Evolutionary conservation across 2,113 vertebrate genomes (phyloP), one percentile per base, ranked within the genome.

Genomic region (Apodemus sylvaticus): DNA sequence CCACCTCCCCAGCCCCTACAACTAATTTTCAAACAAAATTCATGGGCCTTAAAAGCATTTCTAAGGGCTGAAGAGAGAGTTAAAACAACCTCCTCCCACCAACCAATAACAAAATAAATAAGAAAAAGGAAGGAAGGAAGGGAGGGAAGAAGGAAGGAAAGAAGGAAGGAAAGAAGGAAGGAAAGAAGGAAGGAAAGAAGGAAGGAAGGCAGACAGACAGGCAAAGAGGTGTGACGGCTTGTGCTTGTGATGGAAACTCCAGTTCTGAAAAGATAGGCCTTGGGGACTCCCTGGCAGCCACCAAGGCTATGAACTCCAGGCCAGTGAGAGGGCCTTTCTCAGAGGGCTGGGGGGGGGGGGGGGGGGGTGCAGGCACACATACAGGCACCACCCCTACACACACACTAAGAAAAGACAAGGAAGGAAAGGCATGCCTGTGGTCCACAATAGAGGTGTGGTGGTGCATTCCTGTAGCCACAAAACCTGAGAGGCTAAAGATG

Each of bases 1-100:
- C 51, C 34, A 36, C 53, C 34, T 81, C 51, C 53, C 51, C 19
- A 55, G 51, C 31, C 31, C 4, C 53, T 39, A 22, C 22, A 62
- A 16, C 14, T 13, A 53, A 36, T 71, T 82, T 94, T 81, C 39
- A 76, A 76, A 93, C 14, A 79, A 39, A 81, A 76, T 85, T 94
- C 7, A 58, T 81, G 17, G 45, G 0, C 16, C 94, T 96, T 91
- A 53, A 78, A 90, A 89, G 64, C 58, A 88, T 6, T 9, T 86
- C 39, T 66, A 66, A 62, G 60, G 36, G 36, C 10, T 39, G 34
- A 36, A 7, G 55, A 26, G 36, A 19, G 11, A 45, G 4, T 16
- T 66, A 14, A 64, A 42, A 45, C 76, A 79, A 55, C 34, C 17
- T 17, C 6, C 42, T 42, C 20, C n/a, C n/a, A n/a, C 2, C 20